These are phyloP conservation scores for Polypedilum vanderplanki DNA, from an alignment of 1,140 invertebrate genomes.

Conservation along the genomic window DNA sequence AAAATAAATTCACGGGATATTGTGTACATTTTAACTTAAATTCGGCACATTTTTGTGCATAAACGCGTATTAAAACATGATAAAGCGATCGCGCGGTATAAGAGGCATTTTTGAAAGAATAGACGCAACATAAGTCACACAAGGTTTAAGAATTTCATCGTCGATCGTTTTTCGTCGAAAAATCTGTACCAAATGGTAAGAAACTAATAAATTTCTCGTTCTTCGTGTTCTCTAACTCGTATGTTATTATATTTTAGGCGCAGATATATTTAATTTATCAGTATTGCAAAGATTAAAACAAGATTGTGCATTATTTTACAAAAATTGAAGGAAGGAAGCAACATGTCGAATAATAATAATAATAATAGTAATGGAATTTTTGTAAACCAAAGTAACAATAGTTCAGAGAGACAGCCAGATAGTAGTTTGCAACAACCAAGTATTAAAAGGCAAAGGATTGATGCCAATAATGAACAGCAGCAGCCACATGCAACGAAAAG, in stretches of 20 bases:
- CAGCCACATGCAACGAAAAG: background rate
- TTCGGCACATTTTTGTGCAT: no score
- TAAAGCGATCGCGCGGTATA: no score
- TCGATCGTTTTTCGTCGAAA: slow-evolving; percentile 1
- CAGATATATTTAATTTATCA: background rate
- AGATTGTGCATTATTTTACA: background rate
- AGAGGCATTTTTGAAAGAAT: no score
- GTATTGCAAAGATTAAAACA: background rate
- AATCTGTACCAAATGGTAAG: slow-evolving; percentile 21
- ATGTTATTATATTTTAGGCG: background rate
- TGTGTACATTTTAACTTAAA: no score
- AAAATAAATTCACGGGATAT: background rate
- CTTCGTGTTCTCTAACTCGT: background rate
- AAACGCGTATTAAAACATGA: no score
- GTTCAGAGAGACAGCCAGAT: slow-evolving; percentile 9
- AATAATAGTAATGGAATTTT: slow-evolving; percentile 28
- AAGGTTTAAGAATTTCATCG: background rate
- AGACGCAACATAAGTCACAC: no score
- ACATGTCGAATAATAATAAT: slow-evolving; percentile 27
- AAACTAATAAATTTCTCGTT: background rate
- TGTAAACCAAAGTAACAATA: slow-evolving; percentile 11
- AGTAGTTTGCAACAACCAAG: slow-evolving; percentile 6
- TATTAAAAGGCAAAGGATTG: slow-evolving; percentile 17
- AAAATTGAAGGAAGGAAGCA: background rate
- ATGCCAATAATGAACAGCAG: slow-evolving; percentile 16